Evolutionary conservation across 2,888 invertebrate species (phyloP).

Genomic region (Uloborus plumipes): DNA sequence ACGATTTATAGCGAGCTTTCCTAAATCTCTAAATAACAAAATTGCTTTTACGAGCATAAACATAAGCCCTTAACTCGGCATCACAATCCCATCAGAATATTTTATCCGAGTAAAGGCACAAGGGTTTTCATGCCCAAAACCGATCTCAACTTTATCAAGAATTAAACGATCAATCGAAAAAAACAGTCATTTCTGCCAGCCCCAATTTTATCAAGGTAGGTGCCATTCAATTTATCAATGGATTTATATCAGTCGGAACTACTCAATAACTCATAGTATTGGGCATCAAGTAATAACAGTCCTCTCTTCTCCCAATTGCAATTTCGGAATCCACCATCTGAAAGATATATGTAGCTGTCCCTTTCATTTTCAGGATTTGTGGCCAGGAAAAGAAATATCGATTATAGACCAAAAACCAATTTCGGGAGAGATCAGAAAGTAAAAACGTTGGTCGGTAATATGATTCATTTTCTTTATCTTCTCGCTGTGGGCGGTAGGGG

Average conservation of each 20-base stretch:
- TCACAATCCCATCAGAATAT: too few relatives aligned
- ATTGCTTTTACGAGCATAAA: too few relatives aligned
- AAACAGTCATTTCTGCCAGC: too few relatives aligned
- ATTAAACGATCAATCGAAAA: too few relatives aligned
- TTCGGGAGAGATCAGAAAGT: conserved; percentile 24
- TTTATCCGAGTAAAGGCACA: too few relatives aligned
- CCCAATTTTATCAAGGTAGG: too few relatives aligned
- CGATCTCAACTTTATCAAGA: too few relatives aligned
- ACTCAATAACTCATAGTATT: conserved; percentile 28
- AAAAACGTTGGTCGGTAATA: conserved; percentile 32
- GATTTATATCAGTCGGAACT: conserved; percentile 34
- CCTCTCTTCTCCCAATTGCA: conserved; percentile 21
- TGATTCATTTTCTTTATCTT: conserved; percentile 48
- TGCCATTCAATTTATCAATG: conserved; percentile 34
- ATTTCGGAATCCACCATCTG: conserved; percentile 33
- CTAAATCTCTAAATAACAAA: too few relatives aligned
- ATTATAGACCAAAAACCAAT: conserved; percentile 42
- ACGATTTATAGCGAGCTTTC: too few relatives aligned
- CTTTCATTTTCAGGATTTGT: conserved; percentile 45
- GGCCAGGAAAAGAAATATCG: conserved; percentile 26
- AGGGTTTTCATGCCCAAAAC: too few relatives aligned
- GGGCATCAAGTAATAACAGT: conserved; percentile 29
- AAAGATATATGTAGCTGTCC: conserved; percentile 46
- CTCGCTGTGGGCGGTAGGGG: not conserved
- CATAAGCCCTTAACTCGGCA: too few relatives aligned